These are phyloP conservation scores for Apotomis capreana DNA, from an alignment of 2,888 invertebrate species.

Conservation along the genomic window DNA sequence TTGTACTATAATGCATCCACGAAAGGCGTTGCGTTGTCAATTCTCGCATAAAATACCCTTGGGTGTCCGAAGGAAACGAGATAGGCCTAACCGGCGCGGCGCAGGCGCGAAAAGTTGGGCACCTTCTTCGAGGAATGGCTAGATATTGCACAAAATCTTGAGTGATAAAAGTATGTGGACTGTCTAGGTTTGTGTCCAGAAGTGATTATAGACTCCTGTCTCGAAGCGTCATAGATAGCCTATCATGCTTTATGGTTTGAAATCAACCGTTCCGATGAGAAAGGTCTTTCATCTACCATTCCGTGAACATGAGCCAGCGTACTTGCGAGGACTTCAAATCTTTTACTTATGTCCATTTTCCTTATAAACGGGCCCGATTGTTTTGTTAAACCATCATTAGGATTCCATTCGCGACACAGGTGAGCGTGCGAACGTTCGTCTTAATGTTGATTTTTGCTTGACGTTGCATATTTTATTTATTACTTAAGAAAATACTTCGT, in stretches of 20 bases:
- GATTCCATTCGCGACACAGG: slow-evolving; percentile 53
- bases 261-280: slow-evolving; percentile 15
- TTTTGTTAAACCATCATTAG: slow-evolving; percentile 51
- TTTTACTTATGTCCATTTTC: slow-evolving; percentile 49
- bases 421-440: slow-evolving; percentile 48
- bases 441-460: slow-evolving; percentile 51
- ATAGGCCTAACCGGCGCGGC: too few species aligned
- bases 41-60: too few species aligned
- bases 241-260: neutral
- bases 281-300: slow-evolving; percentile 35
- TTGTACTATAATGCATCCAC: too few species aligned
- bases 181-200: too few species aligned
- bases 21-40: too few species aligned
- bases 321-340: slow-evolving; percentile 47
- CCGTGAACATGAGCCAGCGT: slow-evolving; percentile 44
- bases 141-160: too few species aligned
- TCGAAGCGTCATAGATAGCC: neutral
- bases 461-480: slow-evolving; percentile 38
- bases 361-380: slow-evolving; percentile 50
- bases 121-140: too few species aligned
- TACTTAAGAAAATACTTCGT: neutral
- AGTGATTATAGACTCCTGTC: neutral
- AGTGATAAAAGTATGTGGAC: too few species aligned
- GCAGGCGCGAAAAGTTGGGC: too few species aligned
- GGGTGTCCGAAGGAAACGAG: too few species aligned